phyloP scores from a whole-genome alignment of 2,113 vertebrate species.

The Eleginops maclovinus region DNA sequence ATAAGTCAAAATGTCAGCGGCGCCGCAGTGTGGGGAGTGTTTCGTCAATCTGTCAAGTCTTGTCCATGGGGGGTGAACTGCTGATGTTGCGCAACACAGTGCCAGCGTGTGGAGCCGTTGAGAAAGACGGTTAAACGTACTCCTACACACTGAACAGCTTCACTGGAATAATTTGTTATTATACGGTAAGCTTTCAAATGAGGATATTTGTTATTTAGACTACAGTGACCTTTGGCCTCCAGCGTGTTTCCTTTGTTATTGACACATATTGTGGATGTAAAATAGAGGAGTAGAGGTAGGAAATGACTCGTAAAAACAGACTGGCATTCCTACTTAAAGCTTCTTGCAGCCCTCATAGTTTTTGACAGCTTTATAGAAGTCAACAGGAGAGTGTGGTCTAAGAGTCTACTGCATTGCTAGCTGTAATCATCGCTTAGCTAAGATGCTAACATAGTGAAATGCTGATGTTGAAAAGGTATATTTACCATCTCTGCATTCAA shows the following conservation, averaged over 20 bases:
- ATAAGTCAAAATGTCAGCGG: constrained; percentile 1
- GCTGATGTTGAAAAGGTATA: not conserved
- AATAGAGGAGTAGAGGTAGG: too few species aligned
- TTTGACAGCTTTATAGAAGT: too few species aligned
- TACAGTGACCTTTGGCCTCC: too few species aligned
- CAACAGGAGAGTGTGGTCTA: too few species aligned
- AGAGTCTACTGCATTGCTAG: too few species aligned
- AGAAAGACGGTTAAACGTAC: constrained; percentile 23
- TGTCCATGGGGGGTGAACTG: constrained; percentile 53
- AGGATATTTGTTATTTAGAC: not conserved
- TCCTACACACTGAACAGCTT: constrained; percentile 39
- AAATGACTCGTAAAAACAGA: too few species aligned
- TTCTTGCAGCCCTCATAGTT: too few species aligned
- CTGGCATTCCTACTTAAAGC: too few species aligned
- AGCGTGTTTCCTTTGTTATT: too few species aligned
- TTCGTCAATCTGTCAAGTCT: constrained; percentile 47
- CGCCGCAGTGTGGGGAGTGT: constrained; percentile 33
- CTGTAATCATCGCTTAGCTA: too few species aligned
- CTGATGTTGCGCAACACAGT: constrained; percentile 52
- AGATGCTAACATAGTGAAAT: not conserved
- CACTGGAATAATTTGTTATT: constrained; percentile 10
- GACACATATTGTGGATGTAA: too few species aligned
- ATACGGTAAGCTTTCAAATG: not conserved
- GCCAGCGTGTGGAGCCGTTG: constrained; percentile 29
- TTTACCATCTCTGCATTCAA: not conserved